Base-by-base conservation (phyloP, 2,888 invertebrate genomes). In the Hypsopygia costalis region DNA sequence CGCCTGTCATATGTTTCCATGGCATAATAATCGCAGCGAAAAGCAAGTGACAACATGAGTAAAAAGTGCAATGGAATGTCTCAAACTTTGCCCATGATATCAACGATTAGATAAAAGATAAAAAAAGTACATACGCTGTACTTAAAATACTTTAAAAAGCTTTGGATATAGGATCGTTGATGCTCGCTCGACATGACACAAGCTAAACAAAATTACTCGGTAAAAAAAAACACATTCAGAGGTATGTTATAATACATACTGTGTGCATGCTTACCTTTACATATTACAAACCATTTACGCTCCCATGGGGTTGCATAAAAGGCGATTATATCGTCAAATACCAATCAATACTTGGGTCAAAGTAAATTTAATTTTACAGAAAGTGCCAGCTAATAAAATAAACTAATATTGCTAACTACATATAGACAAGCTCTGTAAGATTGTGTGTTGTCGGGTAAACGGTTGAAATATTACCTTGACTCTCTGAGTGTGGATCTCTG, bases 401-500 rank as follows among this genome's bases (percentile, higher is more conserved):
- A 82, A 85, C 76, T 65, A 69, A 77, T 16, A 73, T 70, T 4
- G 59, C 86, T 85, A 88, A 80, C 87, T 87, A 87, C 86, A 59
- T 72, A 69, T 71, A 66, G 58, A 63, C 75, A 83, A 81, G 86
- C 83, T 66, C 54, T 53, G 52, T 63, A 46, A 58, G 52, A 52
- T 43, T 56, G 40, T 49, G 20, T 40, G 11, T 11, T n/a, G 28
- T 25, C 8, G 21, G 27, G 8, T 8, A 37, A 28, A 16, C 4
- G 16, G 25, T 34, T 34, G 43, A 31, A 32, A 25, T 16, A 10
- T 27, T 91, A 94, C 94, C 95, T 94, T 95, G 95, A 72, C 94
- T 94, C 74, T 95, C 95, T 1, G 94, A 94, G 81, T 94, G 94
- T 8, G 94, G 94, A 77, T 95, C 95, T 43, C 94, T 90, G 41